phyloP scores from a whole-genome alignment of 1,140 invertebrate genomes.

The Brachionus rubens region DNA sequence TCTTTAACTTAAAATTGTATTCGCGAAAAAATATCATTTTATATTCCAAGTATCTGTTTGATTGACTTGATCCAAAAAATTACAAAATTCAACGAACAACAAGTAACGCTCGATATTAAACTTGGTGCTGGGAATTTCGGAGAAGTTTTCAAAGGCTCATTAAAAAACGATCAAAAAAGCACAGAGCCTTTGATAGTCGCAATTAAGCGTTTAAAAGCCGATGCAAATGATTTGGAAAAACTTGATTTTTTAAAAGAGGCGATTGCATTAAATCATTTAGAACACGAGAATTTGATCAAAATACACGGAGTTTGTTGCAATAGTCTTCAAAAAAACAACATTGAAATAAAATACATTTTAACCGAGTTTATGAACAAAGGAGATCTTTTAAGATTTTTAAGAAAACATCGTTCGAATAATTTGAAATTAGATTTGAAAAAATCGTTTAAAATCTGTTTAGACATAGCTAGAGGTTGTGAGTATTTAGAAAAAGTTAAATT shows the following conservation, averaged over 20 bases:
- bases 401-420: not conserved
- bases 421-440: not conserved
- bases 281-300: slow-evolving; percentile 21
- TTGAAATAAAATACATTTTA: too few relatives aligned
- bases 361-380: slow-evolving; percentile 39
- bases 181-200: slow-evolving; percentile 4
- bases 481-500: slow-evolving; percentile 23
- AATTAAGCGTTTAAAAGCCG: not conserved
- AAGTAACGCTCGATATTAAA: too few relatives aligned
- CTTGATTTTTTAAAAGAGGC: slow-evolving; percentile 43
- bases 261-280: slow-evolving; percentile 25
- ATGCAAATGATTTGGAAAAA: slow-evolving; percentile 37
- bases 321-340: not conserved
- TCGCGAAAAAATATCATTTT: too few relatives aligned
- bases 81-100: too few relatives aligned
- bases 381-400: slow-evolving; percentile 16
- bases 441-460: slow-evolving; percentile 1
- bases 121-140: not conserved
- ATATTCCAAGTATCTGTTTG: too few relatives aligned
- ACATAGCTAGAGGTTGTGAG: slow-evolving; percentile 31
- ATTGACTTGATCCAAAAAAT: too few relatives aligned
- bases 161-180: not conserved
- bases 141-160: not conserved
- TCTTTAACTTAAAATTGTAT: too few relatives aligned
- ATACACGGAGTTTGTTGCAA: slow-evolving; percentile 34